Conservation (phyloP, 2,888 invertebrate species). For the Beris morrisii region DNA sequence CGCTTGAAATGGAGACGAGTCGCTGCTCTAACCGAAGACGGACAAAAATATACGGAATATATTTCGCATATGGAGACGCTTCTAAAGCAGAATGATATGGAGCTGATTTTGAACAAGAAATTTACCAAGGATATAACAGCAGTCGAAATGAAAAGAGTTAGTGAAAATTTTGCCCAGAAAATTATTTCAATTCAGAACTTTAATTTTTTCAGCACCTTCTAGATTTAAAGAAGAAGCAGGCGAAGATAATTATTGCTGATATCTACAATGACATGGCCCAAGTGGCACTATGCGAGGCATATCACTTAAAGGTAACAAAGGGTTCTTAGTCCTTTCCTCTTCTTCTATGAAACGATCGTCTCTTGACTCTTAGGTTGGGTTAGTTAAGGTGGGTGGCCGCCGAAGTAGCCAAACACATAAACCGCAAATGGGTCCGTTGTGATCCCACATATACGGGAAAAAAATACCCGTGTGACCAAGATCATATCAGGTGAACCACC, state of each 20-base stretch:
- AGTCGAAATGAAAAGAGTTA: constrained; percentile 63
- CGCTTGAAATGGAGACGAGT: constrained; percentile 69
- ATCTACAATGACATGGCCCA: constrained; percentile 73
- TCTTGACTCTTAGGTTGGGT: too few species aligned
- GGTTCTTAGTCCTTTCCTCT: not conserved
- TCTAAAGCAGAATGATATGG: constrained; percentile 64
- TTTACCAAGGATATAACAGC: constrained; percentile 64
- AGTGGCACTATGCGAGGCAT: constrained; percentile 80
- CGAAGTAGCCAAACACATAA: too few species aligned
- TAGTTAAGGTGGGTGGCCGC: too few species aligned
- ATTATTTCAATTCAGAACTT: constrained; percentile 27
- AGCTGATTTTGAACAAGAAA: constrained; percentile 69
- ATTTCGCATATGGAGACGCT: constrained; percentile 70
- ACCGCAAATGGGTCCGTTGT: too few species aligned
- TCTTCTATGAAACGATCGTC: too few species aligned
- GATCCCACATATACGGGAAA: too few species aligned
- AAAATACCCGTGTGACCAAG: too few species aligned
- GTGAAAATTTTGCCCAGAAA: not conserved
- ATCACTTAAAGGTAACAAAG: constrained; percentile 45
- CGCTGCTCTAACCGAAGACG: constrained; percentile 77
- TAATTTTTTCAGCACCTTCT: constrained; percentile 61
- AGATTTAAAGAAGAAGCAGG: constrained; percentile 66
- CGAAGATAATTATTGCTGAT: constrained; percentile 78
- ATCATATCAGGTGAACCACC: too few species aligned
- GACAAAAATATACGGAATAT: constrained; percentile 77